These are phyloP conservation scores for Abscondita cerata DNA, from an alignment of 2,888 invertebrate genomes.

Conservation along the genomic window DNA sequence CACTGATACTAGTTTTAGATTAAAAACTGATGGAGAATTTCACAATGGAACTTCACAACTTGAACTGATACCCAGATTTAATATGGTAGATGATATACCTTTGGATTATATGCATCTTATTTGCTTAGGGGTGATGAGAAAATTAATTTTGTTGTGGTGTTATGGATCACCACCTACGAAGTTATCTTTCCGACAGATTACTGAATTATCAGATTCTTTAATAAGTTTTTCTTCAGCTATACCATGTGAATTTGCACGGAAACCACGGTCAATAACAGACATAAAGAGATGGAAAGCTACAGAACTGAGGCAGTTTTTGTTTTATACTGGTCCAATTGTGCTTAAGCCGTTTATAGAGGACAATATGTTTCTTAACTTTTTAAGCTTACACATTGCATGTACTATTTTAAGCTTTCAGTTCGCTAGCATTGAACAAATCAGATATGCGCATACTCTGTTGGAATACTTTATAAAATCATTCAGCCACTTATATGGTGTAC, in stretches of 20 bases:
- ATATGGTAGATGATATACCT: constrained; percentile 15
- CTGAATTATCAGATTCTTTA: neutral
- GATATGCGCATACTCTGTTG: neutral
- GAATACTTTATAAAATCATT: neutral
- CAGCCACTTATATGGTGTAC: neutral
- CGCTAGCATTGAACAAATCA: neutral
- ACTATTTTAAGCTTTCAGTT: constrained; percentile 15
- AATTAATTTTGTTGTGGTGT: constrained; percentile 19
- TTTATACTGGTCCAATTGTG: constrained; percentile 32
- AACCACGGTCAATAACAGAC: constrained; percentile 31
- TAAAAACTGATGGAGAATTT: constrained; percentile 19
- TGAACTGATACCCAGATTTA: constrained; percentile 11
- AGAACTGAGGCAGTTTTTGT: constrained; percentile 28
- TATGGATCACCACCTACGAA: neutral
- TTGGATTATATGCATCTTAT: constrained; percentile 25
- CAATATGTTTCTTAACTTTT: constrained; percentile 26
- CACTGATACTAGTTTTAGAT: constrained; percentile 35
- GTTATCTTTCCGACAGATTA: neutral
- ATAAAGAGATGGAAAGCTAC: constrained; percentile 36
- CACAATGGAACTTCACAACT: neutral
- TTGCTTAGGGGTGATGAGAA: constrained; percentile 20
- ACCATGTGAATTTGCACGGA: constrained; percentile 29
- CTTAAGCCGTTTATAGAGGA: constrained; percentile 18
- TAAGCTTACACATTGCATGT: constrained; percentile 22
- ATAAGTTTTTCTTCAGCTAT: constrained; percentile 5